phyloP scores from a whole-genome alignment of 1,140 invertebrate genomes.

The Charaxes varanes region DNA sequence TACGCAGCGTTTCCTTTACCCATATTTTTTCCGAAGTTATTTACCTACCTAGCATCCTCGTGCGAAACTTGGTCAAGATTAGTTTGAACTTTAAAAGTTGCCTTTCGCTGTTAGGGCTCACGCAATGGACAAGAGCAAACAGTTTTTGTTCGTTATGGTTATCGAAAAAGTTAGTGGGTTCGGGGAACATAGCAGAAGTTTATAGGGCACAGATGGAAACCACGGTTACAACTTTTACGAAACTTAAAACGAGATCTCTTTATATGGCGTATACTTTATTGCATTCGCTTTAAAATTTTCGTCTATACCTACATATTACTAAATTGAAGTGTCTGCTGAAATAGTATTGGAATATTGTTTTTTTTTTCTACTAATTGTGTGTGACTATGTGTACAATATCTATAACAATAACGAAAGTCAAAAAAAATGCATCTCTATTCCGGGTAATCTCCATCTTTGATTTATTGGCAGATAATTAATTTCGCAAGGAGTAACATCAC shows the following conservation, averaged over 20 bases:
- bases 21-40: conserved; percentile 18
- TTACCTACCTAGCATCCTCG: conserved; percentile 16
- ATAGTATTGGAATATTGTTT: too few relatives aligned
- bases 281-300: too few relatives aligned
- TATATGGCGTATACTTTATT: neutral
- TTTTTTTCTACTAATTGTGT: too few relatives aligned
- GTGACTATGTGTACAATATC: too few relatives aligned
- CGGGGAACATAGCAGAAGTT: conserved; percentile 25
- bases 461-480: too few relatives aligned
- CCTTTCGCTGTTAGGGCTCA: conserved; percentile 23
- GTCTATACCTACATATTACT: too few relatives aligned
- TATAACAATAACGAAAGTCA: too few relatives aligned
- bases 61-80: conserved; percentile 24
- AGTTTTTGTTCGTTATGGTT: conserved; percentile 37
- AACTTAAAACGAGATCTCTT: conserved; percentile 15
- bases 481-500: too few relatives aligned
- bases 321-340: too few relatives aligned
- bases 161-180: conserved; percentile 33
- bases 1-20: conserved; percentile 3
- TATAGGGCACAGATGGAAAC: conserved; percentile 27
- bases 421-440: too few relatives aligned
- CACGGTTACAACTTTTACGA: conserved; percentile 17
- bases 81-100: conserved; percentile 27
- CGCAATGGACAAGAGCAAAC: conserved; percentile 25
- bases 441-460: too few relatives aligned